Conservation (phyloP, 2,113 vertebrate species). For the Atrichornis clamosus region DNA sequence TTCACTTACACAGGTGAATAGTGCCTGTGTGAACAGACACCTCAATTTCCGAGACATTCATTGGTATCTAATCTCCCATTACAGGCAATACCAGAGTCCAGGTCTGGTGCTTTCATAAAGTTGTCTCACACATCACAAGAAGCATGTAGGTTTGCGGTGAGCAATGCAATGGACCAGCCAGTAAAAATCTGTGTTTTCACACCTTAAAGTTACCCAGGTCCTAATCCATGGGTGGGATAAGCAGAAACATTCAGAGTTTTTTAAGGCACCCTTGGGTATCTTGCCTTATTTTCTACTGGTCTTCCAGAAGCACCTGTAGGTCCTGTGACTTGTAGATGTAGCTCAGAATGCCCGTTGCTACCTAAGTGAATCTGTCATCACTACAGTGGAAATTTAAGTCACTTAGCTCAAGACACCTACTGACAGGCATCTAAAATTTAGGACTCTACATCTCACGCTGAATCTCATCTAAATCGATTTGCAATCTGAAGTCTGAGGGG, state of each 20-base stretch:
- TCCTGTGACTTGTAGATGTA: background rate
- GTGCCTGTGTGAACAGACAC: background rate
- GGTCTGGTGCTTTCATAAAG: background rate
- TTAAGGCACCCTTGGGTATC: background rate
- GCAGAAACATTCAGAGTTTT: background rate
- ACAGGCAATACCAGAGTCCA: background rate
- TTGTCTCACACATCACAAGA: background rate
- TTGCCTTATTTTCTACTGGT: background rate
- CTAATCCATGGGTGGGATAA: background rate
- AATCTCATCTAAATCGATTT: background rate
- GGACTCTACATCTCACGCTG: background rate
- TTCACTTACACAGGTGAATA: background rate
- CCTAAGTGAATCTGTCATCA: background rate
- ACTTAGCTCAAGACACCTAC: background rate
- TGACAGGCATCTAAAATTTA: background rate
- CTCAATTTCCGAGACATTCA: background rate
- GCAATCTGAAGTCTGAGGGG: background rate
- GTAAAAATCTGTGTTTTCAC: background rate
- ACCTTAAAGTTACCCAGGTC: background rate
- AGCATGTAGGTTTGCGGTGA: background rate
- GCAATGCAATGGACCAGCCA: accelerated
- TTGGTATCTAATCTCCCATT: background rate
- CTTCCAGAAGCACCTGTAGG: background rate
- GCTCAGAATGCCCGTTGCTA: background rate
- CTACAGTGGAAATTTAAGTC: background rate